Evolutionary conservation across 2,797 vertebrate genomes (phyloP).

Genomic region (Iguana delicatissima): DNA sequence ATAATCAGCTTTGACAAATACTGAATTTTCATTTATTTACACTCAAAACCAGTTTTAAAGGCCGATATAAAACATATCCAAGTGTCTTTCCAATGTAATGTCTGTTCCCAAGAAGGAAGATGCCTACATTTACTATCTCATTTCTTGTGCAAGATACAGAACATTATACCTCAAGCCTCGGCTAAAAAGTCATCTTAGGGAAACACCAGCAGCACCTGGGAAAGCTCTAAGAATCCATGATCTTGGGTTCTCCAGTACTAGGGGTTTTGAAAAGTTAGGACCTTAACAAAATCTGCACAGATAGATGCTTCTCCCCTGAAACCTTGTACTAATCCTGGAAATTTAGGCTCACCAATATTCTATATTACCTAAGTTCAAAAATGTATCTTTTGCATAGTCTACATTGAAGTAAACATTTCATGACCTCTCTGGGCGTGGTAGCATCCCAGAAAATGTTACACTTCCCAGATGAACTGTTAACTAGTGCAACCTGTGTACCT

Average conservation of each 20-base stretch:
- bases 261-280: neutral
- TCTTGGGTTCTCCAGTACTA: neutral
- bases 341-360: neutral
- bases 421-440: neutral
- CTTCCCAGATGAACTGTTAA: constrained; percentile 17
- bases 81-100: neutral
- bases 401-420: neutral
- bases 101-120: neutral
- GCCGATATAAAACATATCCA: neutral
- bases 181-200: neutral
- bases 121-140: neutral
- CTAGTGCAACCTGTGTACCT: neutral
- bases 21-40: neutral
- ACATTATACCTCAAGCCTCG: neutral
- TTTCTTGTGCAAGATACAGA: neutral
- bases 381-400: neutral
- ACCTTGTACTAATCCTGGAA: neutral
- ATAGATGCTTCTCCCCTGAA: neutral
- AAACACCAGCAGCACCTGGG: neutral
- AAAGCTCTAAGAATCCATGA: neutral
- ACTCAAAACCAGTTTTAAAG: neutral
- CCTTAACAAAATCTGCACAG: neutral
- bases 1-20: neutral
- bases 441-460: neutral
- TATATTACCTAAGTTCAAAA: constrained; percentile 3